Conservation (phyloP, 2,113 vertebrate genomes). For the Callaeas wilsoni region DNA sequence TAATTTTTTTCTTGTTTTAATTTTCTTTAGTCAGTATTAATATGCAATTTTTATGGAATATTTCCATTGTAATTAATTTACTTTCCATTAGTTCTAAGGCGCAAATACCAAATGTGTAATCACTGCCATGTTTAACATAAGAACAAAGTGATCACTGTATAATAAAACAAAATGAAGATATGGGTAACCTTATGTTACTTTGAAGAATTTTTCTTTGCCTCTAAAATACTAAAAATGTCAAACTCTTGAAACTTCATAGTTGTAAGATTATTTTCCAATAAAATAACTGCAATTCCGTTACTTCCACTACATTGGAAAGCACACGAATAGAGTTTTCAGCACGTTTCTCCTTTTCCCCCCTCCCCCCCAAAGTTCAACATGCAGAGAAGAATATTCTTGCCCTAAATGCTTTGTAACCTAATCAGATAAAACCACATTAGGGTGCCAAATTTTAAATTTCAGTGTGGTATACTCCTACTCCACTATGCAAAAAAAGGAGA, state of each 20-base stretch:
- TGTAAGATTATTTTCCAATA: neutral
- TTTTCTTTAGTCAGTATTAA: constrained; percentile 29
- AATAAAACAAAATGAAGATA: neutral
- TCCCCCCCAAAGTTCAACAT: neutral
- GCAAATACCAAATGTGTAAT: neutral
- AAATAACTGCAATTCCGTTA: neutral
- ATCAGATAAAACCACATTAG: neutral
- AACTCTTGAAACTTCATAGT: neutral
- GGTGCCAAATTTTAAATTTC: neutral
- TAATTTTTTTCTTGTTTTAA: constrained; percentile 11
- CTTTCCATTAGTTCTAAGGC: neutral
- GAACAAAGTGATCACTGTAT: neutral
- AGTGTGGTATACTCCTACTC: neutral
- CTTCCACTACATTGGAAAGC: neutral
- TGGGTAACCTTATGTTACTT: neutral
- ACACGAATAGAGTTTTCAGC: neutral
- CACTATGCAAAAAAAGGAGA: neutral
- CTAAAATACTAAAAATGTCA: neutral
- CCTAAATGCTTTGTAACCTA: neutral
- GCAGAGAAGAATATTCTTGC: neutral
- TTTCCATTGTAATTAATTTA: constrained; percentile 28
- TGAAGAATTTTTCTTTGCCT: neutral
- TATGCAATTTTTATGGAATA: constrained; percentile 22
- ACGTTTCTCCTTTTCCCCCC: neutral
- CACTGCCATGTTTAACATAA: neutral